Evolutionary conservation across 2,888 invertebrate genomes (phyloP).

Genomic region (Tetranychus truncatus): DNA sequence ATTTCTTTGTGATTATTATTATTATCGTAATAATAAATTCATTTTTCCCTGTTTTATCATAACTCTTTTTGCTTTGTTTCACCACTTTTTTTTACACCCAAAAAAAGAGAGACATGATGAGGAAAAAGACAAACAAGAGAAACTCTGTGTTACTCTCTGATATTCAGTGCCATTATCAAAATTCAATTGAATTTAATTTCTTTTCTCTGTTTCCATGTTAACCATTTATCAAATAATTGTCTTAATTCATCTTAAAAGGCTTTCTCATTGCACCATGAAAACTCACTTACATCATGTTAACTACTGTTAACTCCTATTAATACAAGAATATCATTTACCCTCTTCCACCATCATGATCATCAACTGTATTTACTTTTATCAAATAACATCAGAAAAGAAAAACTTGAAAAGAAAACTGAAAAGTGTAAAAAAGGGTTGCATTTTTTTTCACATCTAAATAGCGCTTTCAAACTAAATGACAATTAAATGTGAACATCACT

Average conservation of each 20-base stretch:
- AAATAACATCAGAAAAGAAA: too few relatives aligned
- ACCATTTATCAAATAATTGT: not conserved
- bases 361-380: too few relatives aligned
- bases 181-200: not conserved
- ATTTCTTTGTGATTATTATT: not conserved
- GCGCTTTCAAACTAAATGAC: too few relatives aligned
- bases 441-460: too few relatives aligned
- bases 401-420: too few relatives aligned
- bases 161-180: not conserved
- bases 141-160: not conserved
- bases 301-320: not conserved
- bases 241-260: not conserved
- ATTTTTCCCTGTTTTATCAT: not conserved
- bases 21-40: not conserved
- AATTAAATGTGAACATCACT: too few relatives aligned
- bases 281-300: not conserved
- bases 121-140: not conserved
- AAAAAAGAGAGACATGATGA: not conserved
- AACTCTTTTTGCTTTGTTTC: too few relatives aligned
- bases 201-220: not conserved
- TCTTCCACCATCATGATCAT: not conserved
- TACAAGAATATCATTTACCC: not conserved
- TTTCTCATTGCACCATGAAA: not conserved
- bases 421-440: too few relatives aligned
- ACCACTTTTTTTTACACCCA: not conserved